phyloP scores from a whole-genome alignment of 2,888 invertebrate genomes.

The Argyresthia goedartella region DNA sequence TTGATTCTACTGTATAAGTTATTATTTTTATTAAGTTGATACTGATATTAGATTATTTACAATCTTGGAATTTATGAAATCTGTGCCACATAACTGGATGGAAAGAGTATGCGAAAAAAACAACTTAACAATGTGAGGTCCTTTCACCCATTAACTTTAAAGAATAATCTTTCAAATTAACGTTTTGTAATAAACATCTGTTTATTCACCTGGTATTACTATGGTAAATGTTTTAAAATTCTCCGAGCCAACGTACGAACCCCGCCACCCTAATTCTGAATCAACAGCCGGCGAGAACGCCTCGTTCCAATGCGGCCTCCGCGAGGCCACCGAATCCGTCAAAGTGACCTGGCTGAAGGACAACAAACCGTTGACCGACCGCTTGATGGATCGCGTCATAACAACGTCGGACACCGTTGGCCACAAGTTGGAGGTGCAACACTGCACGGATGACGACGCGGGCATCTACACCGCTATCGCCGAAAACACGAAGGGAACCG shows the following conservation, averaged over 20 bases:
- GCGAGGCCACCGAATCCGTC: slow-evolving; percentile 70
- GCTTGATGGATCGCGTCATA: slow-evolving; percentile 79
- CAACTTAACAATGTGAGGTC: too few species aligned
- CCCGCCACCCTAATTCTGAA: slow-evolving; percentile 33
- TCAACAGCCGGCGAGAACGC: slow-evolving; percentile 86
- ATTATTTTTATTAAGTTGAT: too few species aligned
- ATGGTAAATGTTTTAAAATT: not conserved
- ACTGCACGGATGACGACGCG: slow-evolving; percentile 83
- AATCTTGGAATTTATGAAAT: too few species aligned
- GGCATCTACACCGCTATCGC: slow-evolving; percentile 93
- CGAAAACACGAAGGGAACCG: slow-evolving; percentile 82
- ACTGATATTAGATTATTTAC: too few species aligned
- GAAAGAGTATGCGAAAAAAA: too few species aligned
- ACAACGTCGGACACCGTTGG: slow-evolving; percentile 67
- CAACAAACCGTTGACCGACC: slow-evolving; percentile 84
- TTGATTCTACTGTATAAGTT: too few species aligned
- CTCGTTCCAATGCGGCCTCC: slow-evolving; percentile 82
- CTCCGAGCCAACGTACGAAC: slow-evolving; percentile 31
- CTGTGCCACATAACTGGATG: too few species aligned
- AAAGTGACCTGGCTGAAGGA: slow-evolving; percentile 88
- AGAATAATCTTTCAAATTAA: too few species aligned
- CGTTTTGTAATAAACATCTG: too few species aligned
- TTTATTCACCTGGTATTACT: too few species aligned
- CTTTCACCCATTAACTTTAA: too few species aligned
- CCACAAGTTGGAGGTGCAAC: slow-evolving; percentile 81